A percentile compares a stretch with the other conserved stretches of the same genome.
Conservation (phyloP, 92 coral and sea anemone species). For the Meandrina meandrites region DNA sequence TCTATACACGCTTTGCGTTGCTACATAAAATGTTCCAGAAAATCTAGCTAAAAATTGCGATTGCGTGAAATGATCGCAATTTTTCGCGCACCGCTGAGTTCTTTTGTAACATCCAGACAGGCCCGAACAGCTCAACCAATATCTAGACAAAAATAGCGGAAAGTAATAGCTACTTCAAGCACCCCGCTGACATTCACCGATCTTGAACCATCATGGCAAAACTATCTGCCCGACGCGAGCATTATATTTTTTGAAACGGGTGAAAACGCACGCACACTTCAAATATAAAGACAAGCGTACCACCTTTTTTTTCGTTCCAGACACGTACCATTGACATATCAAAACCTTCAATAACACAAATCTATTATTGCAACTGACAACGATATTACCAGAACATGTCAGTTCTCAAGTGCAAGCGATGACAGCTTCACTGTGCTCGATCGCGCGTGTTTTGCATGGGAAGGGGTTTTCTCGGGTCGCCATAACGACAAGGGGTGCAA, state of each 20-base stretch:
- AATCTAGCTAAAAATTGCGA: not conserved
- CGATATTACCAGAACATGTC: not conserved
- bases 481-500: not conserved
- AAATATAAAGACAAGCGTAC: too few species aligned
- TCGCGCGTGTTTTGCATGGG: not conserved
- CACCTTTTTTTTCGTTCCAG: not conserved
- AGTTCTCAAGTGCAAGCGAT: constrained; percentile 14
- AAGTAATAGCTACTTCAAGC: not conserved
- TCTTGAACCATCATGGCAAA: too few species aligned
- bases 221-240: not conserved
- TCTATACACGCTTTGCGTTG: not conserved
- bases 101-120: constrained; percentile 18
- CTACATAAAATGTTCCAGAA: not conserved
- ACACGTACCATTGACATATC: not conserved
- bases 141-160: constrained; percentile 8
- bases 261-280: not conserved
- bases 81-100: not conserved
- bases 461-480: constrained; percentile 20
- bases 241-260: too few species aligned
- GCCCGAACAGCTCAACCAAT: not conserved
- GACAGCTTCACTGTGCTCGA: constrained; percentile 8
- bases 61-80: constrained; percentile 10
- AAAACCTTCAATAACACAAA: not conserved
- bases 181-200: constrained; percentile 2
- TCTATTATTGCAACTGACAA: not conserved